Conservation (phyloP, 2,113 vertebrate genomes). For the Bombycilla garrulus region DNA sequence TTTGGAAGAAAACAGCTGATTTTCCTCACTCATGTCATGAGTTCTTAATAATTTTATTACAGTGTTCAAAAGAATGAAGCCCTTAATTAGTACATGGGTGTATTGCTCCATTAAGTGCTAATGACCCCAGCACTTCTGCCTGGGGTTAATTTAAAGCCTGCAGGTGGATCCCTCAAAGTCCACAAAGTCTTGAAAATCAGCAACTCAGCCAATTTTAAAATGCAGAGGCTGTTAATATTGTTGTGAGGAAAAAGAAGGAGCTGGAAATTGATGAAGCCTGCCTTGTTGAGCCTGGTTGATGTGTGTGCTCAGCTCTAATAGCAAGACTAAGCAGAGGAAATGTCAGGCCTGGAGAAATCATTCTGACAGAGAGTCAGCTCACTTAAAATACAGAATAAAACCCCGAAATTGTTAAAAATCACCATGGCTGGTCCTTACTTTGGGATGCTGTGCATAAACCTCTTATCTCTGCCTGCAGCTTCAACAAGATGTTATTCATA, state of each 20-base stretch:
- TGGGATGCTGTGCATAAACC: not conserved
- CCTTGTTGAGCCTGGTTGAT: not conserved
- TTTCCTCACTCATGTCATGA: not conserved
- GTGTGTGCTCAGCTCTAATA: not conserved
- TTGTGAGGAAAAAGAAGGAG: not conserved
- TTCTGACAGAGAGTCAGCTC: not conserved
- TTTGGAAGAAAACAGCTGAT: not conserved
- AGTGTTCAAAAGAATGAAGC: not conserved
- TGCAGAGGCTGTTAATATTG: not conserved
- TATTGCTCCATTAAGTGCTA: not conserved
- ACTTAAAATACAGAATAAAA: not conserved
- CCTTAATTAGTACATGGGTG: accelerated
- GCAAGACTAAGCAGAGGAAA: not conserved
- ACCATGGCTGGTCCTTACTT: not conserved
- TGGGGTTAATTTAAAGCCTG: not conserved
- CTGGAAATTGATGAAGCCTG: not conserved
- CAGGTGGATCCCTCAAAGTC: not conserved
- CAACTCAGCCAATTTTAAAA: not conserved
- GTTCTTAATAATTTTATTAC: not conserved
- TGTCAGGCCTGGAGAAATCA: not conserved
- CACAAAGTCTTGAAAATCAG: not conserved
- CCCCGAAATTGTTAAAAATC: not conserved
- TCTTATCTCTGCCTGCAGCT: conserved; percentile 34
- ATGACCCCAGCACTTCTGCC: not conserved
- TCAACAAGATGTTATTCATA: not conserved